Base-by-base conservation (phyloP, 2,797 vertebrate genomes). In the Spinibarbus caldwelli region DNA sequence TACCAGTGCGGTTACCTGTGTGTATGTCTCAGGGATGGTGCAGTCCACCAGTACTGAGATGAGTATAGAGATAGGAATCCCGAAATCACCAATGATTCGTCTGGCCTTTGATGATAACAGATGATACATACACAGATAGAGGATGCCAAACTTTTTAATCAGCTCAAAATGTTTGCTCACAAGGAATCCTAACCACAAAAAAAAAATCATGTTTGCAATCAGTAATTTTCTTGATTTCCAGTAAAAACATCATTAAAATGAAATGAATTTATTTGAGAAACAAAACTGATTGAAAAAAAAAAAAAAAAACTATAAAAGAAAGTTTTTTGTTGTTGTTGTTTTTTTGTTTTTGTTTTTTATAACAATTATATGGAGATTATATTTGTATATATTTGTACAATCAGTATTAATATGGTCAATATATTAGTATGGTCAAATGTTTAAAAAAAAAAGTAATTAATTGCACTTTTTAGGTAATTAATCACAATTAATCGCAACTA, bases 31-130 rank as follows among this genome's bases (percentile, higher is more conserved):
- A 45, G 97, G 95, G 36, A 99, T 96, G 82, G 92, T 94, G 83
- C 95, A 96, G 90, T 99, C 97, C 90, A 99, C 93, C 19, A 98
- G 85, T 29, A 99, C 97, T 85, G 97, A 98, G 77, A 98, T 90
- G 85, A 99, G 91, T 87, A 99, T 98, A 15, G 98, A 98, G 91
- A 99, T 99, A 36, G 98, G 98, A 86, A 99, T 97, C 82, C 98
- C 98, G 0, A 99, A 99, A 89, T 99, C 98, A 72, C 98, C 98
- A 0, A 99, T 99, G 91, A 99, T 96, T 91, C 98, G 96, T 86
- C 98, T 96, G 10, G 95, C 98, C 98, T 99, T 88, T 62, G 89
- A 92, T 68, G 86, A 78, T 8, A 70, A 82, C 29, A 57, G 36
- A 78, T 21, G 43, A 62, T 57, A 73, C 36, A 86, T 38, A 82